Base-by-base conservation (phyloP, 1,140 invertebrate species). In the Idris sp. region DNA sequence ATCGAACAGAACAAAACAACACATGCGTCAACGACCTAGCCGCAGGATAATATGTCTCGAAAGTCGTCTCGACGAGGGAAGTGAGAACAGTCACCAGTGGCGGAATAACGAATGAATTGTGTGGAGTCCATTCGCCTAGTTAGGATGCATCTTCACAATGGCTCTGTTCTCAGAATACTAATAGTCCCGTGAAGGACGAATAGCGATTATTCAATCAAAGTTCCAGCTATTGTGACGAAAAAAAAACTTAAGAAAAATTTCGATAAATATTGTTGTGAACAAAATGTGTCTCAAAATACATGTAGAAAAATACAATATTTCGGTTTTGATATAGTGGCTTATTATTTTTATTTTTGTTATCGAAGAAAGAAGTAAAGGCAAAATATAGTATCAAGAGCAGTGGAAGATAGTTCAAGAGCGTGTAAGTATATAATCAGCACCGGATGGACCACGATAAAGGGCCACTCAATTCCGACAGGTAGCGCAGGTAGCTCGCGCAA, bases 361-460 rank as follows among this genome's bases (percentile, higher is more conserved):
- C n/a, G n/a, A n/a, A n/a, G n/a, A n/a, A n/a, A n/a, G n/a, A n/a
- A n/a, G n/a, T n/a, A n/a, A n/a, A n/a, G n/a, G n/a, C n/a, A n/a
- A n/a, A n/a, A n/a, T n/a, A n/a, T n/a, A n/a, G n/a, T n/a, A n/a
- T n/a, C n/a, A n/a, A n/a, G n/a, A n/a, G n/a, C n/a, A n/a, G n/a
- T n/a, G n/a, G n/a, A n/a, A n/a, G n/a, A n/a, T n/a, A n/a, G n/a
- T n/a, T n/a, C n/a, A n/a, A n/a, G 19, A 22, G 13, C 26, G n/a
- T n/a, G 33, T 46, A 49, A 74, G 35, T 67, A 73, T 83, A 74
- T 83, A 84, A 84, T 84, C 82, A 84, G 54, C 71, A 74, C 53
- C 76, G 15, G 54, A 36, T 33, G 51, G 46, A 36, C 44, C 38
- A 51, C 40, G 44, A n/a, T 18, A 40, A 19, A 40, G 44, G 38